Base-by-base conservation (phyloP, 2,113 vertebrate species). In the Meriones unguiculatus region DNA sequence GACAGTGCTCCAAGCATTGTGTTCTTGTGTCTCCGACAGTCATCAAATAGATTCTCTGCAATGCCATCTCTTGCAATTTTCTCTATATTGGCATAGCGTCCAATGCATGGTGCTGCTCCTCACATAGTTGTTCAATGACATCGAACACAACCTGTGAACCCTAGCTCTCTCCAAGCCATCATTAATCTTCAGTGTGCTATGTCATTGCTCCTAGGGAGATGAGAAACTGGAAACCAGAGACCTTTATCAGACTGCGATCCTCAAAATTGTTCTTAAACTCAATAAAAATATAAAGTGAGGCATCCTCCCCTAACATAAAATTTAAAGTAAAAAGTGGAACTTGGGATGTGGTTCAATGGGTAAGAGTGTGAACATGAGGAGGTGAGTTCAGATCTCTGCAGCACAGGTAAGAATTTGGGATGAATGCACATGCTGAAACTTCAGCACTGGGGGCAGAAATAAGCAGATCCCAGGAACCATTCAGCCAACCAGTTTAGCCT, bases 211-310 rank as follows among this genome's bases (percentile, higher is more conserved):
- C 78, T 57, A 82, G 38, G 32, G 54, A 94, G 67, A 93, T 75
- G 50, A 90, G 87, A 91, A 95, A 50, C 57, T 65, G 35, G 72
- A 95, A 93, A 30, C 46, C 72, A 80, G 17, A 81, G 52, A 87
- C 38, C 35, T 32, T 77, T 89, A 59, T 67, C 84, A 91, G 41
- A 93, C 50, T 30, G 3, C 28, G 85, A 92, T 76, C 24, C 65
- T 46, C 50, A 14, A 81, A 92, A 59, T 69, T 73, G 32, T 92
- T 90, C 90, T 90, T 85, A 90, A 93, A 92, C 41, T 81, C 70
- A 90, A 35, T 65, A 76, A 93, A 93, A 57, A 96, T 8, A 17
- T 50, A 76, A 96, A 84, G 18, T 57, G n/a, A 89, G 72, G 30
- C 24, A 80, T 76, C 70, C 12, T 59, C 30, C 28, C 38, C 72